Evolutionary conservation across 2,888 invertebrate genomes (phyloP), one percentile per base, ranked within the genome.

Genomic region (Idaea biselata): DNA sequence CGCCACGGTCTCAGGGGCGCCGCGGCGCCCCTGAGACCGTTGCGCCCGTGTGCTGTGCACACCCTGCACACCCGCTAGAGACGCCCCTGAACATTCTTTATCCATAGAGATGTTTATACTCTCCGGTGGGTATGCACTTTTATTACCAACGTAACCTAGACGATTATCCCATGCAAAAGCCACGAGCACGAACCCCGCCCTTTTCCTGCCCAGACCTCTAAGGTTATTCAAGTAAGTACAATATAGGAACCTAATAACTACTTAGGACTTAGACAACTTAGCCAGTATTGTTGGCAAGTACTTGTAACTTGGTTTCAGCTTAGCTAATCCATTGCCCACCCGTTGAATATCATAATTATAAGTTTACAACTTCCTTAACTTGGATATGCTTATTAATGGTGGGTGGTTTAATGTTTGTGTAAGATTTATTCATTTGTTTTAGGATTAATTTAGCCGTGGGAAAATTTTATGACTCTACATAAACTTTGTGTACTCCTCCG

Each of bases 261-360:
- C 44, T 44, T 44, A 44, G 60, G 66, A 63, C 25, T 25, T 33
- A 33, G 33, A 8, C 44, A 44, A 44, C 44, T 44, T 11, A 44
- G 44, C 44, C 11, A 6, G 44, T 44, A 44, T 44, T 14, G 44
- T 33, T 25, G 25, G 25, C 25, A 33, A 11, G 33, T 44, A 63
- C 58, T 63, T 55, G 58, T 59, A 53, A 18, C 11, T 55, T 53
- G 44, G 44, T 44, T 44, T 11, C 44, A 44, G 44, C 44, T 44
- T 44, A 44, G 44, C 44, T 44, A 44, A 44, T 44, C 44, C 8
- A 44, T 14, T 44, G 44, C 44, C 44, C 44, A 44, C 44, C 44
- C 44, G 14, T 33, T 33, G 33, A 2, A 44, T 14, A 44, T 14
- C 44, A 44, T 44, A 44, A 44, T 44, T 44, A 44, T 44, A 44